Evolutionary conservation across 2,888 invertebrate genomes (phyloP), one percentile per base, ranked within the genome.

Genomic region (Pseudanteris insignis): DNA sequence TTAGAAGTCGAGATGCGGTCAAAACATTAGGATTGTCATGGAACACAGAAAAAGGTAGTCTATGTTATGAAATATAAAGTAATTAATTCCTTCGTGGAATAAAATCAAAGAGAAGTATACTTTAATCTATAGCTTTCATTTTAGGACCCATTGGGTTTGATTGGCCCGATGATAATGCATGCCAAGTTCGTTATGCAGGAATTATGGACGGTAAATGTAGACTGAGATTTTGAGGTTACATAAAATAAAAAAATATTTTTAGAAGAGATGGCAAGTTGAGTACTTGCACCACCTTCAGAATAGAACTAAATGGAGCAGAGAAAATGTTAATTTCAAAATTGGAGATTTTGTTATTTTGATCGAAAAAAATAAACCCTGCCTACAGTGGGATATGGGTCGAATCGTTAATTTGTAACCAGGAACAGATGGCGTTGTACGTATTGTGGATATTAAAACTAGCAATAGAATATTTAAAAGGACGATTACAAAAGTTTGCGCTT

Each of bases 11-110:
- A 2, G 48, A 46, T 6, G 8, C 60, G 1, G 7, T 51, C 1
- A 63, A 64, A 30, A 63, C 64, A 0, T 18, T 65, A 4, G 60
- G 61, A 0, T 24, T 63, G n/a, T 15, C 64, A 2, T 64, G 64
- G 64, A 43, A 66, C n/a, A n/a, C n/a, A n/a, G n/a, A n/a, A n/a
- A n/a, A n/a, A n/a, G n/a, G n/a, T n/a, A n/a, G n/a, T n/a, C n/a
- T n/a, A n/a, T n/a, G n/a, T n/a, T n/a, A n/a, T n/a, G n/a, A n/a
- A n/a, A n/a, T n/a, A n/a, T n/a, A n/a, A n/a, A n/a, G n/a, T n/a
- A n/a, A n/a, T n/a, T n/a, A n/a, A n/a, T n/a, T n/a, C n/a, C n/a
- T n/a, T n/a, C n/a, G n/a, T n/a, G n/a, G n/a, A n/a, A n/a, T n/a
- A n/a, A n/a, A n/a, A n/a, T n/a, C n/a, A n/a, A n/a, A n/a, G n/a